Conservation (phyloP, 2,888 invertebrate genomes). For the Thelaira solivaga region DNA sequence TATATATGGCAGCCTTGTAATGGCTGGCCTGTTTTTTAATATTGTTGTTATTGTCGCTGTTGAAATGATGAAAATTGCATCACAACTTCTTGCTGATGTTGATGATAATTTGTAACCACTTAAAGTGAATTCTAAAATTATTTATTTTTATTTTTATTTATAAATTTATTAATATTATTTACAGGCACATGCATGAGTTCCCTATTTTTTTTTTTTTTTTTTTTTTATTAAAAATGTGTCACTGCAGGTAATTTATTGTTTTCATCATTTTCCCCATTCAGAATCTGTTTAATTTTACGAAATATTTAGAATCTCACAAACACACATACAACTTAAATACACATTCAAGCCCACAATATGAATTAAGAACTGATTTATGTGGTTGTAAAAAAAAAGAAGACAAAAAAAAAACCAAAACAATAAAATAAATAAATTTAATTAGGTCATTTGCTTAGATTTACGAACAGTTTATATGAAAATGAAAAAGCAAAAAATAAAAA, state of each 20-base stretch:
- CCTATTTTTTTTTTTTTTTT: not conserved
- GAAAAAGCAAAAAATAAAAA: too few relatives aligned
- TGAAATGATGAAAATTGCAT: constrained; percentile 43
- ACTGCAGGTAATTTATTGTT: constrained; percentile 50
- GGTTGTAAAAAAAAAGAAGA: constrained; percentile 43
- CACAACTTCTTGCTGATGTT: constrained; percentile 25
- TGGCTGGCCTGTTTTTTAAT: constrained; percentile 34
- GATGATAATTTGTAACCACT: constrained; percentile 28
- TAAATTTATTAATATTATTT: not conserved
- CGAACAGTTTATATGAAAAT: not conserved
- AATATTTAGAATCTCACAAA: constrained; percentile 35
- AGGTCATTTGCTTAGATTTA: constrained; percentile 57
- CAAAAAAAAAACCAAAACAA: too few relatives aligned
- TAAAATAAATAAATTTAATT: constrained; percentile 52
- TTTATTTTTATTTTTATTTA: not conserved
- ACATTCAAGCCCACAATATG: not conserved
- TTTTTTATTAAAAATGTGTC: constrained; percentile 32
- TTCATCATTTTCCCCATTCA: constrained; percentile 48
- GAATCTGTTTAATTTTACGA: constrained; percentile 46
- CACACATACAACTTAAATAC: not conserved
- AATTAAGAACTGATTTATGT: constrained; percentile 38
- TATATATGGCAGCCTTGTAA: too few relatives aligned
- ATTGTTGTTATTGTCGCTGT: too few relatives aligned
- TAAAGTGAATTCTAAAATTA: not conserved
- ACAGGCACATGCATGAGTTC: not conserved